These are phyloP conservation scores for Xanthorhoe designata DNA, from an alignment of 2,888 invertebrate species.

Conservation along the genomic window DNA sequence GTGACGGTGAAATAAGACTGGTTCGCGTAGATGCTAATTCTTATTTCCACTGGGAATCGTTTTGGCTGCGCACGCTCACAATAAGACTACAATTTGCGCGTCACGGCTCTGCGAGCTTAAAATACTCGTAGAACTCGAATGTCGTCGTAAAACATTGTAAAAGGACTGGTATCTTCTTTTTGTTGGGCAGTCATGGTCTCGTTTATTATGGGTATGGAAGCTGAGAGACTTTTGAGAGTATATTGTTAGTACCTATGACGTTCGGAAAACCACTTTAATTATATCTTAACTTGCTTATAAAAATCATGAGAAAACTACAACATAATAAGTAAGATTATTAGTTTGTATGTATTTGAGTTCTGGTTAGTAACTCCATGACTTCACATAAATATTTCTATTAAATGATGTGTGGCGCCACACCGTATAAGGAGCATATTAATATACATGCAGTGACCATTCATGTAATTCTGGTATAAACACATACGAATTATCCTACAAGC, in stretches of 20 bases:
- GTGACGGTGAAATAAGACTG: constrained; percentile 54
- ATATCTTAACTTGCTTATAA: constrained; percentile 1
- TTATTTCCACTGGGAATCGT: constrained; percentile 52
- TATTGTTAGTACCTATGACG: constrained; percentile 46
- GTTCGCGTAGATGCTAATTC: constrained; percentile 51
- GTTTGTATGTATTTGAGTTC: constrained; percentile 48
- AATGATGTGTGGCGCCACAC: constrained; percentile 39
- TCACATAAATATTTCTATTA: constrained; percentile 20
- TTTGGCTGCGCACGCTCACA: constrained; percentile 43
- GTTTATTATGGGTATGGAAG: constrained; percentile 54
- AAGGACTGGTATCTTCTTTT: constrained; percentile 56
- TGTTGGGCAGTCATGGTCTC: constrained; percentile 53
- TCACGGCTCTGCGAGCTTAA: constrained; percentile 45
- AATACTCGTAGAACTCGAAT: constrained; percentile 47
- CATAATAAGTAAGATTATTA: neutral
- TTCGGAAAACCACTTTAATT: constrained; percentile 64
- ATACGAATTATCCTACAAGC: constrained; percentile 31
- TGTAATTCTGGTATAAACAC: constrained; percentile 27
- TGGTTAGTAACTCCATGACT: constrained; percentile 39
- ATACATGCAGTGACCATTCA: constrained; percentile 40
- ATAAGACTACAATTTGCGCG: constrained; percentile 47
- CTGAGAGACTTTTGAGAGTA: constrained; percentile 46
- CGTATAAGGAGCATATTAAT: constrained; percentile 33
- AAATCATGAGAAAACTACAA: constrained; percentile 39
- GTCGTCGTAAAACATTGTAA: constrained; percentile 52